Evolutionary conservation across 2,888 invertebrate genomes (phyloP).

Genomic region (Cheilosia soror): DNA sequence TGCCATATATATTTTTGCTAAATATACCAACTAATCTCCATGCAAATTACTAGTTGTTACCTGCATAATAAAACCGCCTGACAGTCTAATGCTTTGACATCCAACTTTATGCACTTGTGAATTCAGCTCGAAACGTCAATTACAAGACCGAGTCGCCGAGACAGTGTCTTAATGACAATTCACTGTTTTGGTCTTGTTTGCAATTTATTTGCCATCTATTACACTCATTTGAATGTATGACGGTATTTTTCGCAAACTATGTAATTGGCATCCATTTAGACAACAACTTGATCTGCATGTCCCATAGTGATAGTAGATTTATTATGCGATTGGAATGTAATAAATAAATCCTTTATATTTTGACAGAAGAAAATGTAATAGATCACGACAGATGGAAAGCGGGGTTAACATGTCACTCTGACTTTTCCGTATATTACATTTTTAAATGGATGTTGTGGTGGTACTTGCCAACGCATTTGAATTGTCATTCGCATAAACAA

Average conservation of each 20-base stretch:
- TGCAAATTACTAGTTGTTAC: constrained; percentile 65
- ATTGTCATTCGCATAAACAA: constrained; percentile 4
- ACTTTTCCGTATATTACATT: neutral
- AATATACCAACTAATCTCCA: constrained; percentile 56
- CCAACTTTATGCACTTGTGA: constrained; percentile 50
- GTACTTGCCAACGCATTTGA: constrained; percentile 15
- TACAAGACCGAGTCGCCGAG: constrained; percentile 67
- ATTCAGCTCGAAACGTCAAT: constrained; percentile 69
- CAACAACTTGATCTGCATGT: constrained; percentile 41
- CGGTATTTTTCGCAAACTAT: constrained; percentile 43
- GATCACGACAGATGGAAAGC: constrained; percentile 21
- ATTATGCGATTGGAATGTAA: constrained; percentile 62
- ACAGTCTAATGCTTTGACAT: constrained; percentile 30
- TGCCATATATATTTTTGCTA: constrained; percentile 53
- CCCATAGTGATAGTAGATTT: constrained; percentile 39
- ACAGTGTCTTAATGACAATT: constrained; percentile 57
- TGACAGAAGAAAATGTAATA: constrained; percentile 46
- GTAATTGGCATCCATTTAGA: constrained; percentile 61
- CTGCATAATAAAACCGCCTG: constrained; percentile 66
- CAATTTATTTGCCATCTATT: constrained; percentile 21
- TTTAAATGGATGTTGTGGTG: neutral
- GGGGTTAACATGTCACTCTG: constrained; percentile 6
- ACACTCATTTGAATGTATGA: constrained; percentile 67
- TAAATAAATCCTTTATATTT: constrained; percentile 40
- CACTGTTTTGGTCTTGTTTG: constrained; percentile 54